Conservation (phyloP, 35 echinoderm and acorn worm species). For the Stichopus chloronotus region DNA sequence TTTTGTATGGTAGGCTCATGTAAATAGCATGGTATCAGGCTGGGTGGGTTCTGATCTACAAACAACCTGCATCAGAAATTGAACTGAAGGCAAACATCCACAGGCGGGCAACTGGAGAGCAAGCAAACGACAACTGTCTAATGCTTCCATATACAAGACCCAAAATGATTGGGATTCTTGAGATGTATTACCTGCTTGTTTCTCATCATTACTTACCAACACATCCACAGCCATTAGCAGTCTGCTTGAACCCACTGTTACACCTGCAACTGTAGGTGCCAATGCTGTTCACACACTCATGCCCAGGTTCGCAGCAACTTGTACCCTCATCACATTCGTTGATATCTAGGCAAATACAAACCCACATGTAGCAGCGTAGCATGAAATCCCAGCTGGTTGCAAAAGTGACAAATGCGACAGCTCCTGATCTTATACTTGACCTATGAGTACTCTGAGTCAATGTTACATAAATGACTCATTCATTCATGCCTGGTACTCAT, state of each 20-base stretch:
- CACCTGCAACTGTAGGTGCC: constrained; percentile 73
- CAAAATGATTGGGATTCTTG: too few species aligned
- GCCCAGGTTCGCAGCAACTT: constrained; percentile 59
- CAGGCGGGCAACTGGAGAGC: too few species aligned
- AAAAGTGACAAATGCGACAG: neutral
- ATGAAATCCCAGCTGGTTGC: neutral
- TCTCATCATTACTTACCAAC: constrained; percentile 50
- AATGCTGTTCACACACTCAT: constrained; percentile 64
- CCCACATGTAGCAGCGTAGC: neutral
- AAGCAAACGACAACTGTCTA: too few species aligned
- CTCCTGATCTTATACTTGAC: neutral
- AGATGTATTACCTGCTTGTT: neutral
- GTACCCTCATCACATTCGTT: constrained; percentile 70
- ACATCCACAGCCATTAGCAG: constrained; percentile 69
- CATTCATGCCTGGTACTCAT: too few species aligned
- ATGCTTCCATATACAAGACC: too few species aligned
- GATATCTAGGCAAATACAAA: constrained; percentile 63
- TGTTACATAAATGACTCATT: neutral
- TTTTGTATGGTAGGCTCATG: too few species aligned
- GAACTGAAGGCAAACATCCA: too few species aligned
- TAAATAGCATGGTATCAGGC: too few species aligned
- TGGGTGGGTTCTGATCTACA: too few species aligned
- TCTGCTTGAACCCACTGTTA: constrained; percentile 48
- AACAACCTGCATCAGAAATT: too few species aligned
- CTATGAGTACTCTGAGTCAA: neutral